phyloP scores from a whole-genome alignment of 2,113 vertebrate species.

The Grus americana region DNA sequence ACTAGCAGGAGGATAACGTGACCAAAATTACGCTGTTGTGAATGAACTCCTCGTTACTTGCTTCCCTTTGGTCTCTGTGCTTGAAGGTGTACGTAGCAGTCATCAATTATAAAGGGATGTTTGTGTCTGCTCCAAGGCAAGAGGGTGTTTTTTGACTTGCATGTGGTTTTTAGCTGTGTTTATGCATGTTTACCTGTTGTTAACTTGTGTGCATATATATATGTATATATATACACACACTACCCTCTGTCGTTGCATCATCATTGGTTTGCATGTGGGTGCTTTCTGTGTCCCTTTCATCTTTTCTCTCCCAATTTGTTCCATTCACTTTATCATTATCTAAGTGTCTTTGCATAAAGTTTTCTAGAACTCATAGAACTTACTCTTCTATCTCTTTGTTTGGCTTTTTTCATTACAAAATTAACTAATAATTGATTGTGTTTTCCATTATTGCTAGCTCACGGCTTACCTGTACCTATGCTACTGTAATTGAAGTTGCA shows the following conservation, averaged over 20 bases:
- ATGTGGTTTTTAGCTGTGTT: conserved; percentile 34
- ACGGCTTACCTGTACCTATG: not conserved
- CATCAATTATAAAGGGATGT: not conserved
- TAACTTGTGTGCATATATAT: not conserved
- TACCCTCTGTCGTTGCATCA: not conserved
- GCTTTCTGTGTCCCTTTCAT: not conserved
- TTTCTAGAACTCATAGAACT: not conserved
- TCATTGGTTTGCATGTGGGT: not conserved
- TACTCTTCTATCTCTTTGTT: not conserved
- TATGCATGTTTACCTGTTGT: not conserved
- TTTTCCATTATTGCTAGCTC: not conserved
- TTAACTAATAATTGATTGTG: not conserved
- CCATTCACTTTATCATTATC: not conserved
- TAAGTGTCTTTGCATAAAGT: not conserved
- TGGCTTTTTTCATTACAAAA: not conserved
- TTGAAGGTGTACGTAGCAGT: not conserved
- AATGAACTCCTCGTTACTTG: not conserved
- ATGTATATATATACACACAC: not conserved
- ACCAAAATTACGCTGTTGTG: not conserved
- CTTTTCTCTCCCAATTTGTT: not conserved
- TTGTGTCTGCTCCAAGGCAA: conserved; percentile 4
- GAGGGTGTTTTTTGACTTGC: not conserved
- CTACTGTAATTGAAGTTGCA: not conserved
- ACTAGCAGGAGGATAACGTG: not conserved
- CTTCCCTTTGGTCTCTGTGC: not conserved